phyloP scores from a whole-genome alignment of 2,797 vertebrate species.

The Arnoldichthys spilopterus region DNA sequence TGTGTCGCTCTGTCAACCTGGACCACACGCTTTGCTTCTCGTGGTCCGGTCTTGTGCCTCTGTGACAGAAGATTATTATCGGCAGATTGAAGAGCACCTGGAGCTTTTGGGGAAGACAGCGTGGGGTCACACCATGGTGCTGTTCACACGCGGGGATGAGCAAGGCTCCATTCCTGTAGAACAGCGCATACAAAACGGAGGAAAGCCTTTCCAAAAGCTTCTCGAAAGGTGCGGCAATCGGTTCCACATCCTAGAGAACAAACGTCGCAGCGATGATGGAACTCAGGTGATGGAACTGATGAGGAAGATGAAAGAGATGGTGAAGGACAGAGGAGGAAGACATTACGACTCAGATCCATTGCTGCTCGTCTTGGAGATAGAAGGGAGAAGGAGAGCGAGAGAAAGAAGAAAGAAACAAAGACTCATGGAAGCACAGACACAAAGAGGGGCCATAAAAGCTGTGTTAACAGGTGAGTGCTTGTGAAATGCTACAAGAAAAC shows the following conservation, averaged over 20 bases:
- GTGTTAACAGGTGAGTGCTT: conserved; percentile 70
- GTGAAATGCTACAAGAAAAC: neutral
- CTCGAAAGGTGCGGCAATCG: conserved; percentile 70
- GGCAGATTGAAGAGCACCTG: conserved; percentile 75
- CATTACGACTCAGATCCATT: conserved; percentile 61
- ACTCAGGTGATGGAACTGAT: conserved; percentile 73
- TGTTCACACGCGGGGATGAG: conserved; percentile 78
- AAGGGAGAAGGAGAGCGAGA: conserved; percentile 70
- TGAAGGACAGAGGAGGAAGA: conserved; percentile 51
- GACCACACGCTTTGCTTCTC: conserved; percentile 76
- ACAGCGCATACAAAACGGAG: conserved; percentile 64
- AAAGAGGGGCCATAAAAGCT: conserved; percentile 71
- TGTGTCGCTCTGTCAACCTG: conserved; percentile 72
- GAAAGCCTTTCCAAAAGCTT: conserved; percentile 66
- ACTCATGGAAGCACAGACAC: conserved; percentile 75
- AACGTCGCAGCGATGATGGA: conserved; percentile 65
- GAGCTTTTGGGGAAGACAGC: conserved; percentile 68
- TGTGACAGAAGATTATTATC: conserved; percentile 66
- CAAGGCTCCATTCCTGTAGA: conserved; percentile 69
- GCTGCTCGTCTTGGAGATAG: conserved; percentile 67
- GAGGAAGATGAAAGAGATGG: conserved; percentile 73
- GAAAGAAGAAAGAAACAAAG: conserved; percentile 80
- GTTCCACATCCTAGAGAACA: conserved; percentile 75
- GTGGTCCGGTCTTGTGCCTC: conserved; percentile 73
- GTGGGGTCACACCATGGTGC: conserved; percentile 73